Evolutionary conservation across 1,140 invertebrate genomes (phyloP), one percentile per base, ranked within the genome.

Genomic region (Drosophila suzukii): DNA sequence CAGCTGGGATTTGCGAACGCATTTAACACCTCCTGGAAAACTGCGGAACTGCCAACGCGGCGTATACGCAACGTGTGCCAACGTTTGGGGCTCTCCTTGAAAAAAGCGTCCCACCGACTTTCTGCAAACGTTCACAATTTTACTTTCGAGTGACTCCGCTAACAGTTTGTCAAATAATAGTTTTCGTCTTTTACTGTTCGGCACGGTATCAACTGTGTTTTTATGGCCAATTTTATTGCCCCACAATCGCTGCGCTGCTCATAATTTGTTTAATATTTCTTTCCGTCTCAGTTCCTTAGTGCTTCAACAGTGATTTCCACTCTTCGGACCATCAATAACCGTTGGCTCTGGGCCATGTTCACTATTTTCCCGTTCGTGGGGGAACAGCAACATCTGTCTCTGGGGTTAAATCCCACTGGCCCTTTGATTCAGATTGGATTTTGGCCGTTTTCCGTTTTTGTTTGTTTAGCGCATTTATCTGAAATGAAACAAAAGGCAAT

Each of bases 401-500:
- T 53, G 61, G 60, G 68, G 58, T 20, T 17, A 62, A 55, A 17
- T 62, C 57, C 72, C 57, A 41, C 34, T 49, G 17, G 34, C 51
- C 46, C 15, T 36, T 55, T 30, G 38, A 38, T 57, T 73, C 41
- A 46, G 24, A 63, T 58, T 47, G 58, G 73, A 63, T 72, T 67
- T 65, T 62, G 51, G 56, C 38, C 61, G 54, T 41, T 57, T 68
- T 56, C 30, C 50, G 24, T 60, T 65, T 76, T 46, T 38, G 49
- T 67, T 59, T 78, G 53, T 44, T 44, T 39, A 46, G 53, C 57
- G 66, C 56, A 77, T 75, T 81, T 84, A 89, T 89, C 84, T 89
- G 80, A 50, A 88, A 89, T 79, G 73, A 80, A 89, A 89, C 58
- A 89, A 88, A 84, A 67, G 80, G 68, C 84, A 81, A 89, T 84